These are phyloP conservation scores for Graptemys geographica DNA, from an alignment of 2,797 vertebrate genomes.

Conservation along the genomic window DNA sequence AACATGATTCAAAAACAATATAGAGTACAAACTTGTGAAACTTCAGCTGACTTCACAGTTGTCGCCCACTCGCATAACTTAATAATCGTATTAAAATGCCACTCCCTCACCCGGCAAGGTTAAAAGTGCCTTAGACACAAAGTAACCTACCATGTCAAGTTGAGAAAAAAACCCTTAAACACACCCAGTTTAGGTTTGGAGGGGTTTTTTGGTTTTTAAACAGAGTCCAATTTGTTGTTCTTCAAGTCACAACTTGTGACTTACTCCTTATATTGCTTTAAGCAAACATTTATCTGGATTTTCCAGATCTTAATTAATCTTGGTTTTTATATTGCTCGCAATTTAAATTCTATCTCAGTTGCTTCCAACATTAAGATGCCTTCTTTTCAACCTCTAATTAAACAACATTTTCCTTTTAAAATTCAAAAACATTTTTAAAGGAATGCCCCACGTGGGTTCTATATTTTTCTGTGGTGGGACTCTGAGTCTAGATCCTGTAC, in stretches of 20 bases:
- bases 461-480: background rate
- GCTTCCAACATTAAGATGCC: background rate
- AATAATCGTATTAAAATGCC: slow-evolving; percentile 32
- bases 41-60: background rate
- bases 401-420: background rate
- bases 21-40: slow-evolving; percentile 19
- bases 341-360: background rate
- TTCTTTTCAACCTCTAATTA: background rate
- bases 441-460: background rate
- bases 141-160: background rate
- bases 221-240: background rate
- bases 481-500: background rate
- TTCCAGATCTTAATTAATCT: background rate
- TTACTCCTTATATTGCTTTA: background rate
- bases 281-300: background rate
- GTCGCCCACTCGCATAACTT: background rate
- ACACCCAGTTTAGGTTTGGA: background rate
- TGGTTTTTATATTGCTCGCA: background rate
- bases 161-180: background rate
- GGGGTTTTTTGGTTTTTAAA: background rate
- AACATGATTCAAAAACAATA: slow-evolving; percentile 1
- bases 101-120: slow-evolving; percentile 22
- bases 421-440: background rate
- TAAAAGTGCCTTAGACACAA: slow-evolving; percentile 12
- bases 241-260: slow-evolving; percentile 24